Evolutionary conservation across 2,797 vertebrate species (phyloP).

Genomic region (Semotilus atromaculatus): DNA sequence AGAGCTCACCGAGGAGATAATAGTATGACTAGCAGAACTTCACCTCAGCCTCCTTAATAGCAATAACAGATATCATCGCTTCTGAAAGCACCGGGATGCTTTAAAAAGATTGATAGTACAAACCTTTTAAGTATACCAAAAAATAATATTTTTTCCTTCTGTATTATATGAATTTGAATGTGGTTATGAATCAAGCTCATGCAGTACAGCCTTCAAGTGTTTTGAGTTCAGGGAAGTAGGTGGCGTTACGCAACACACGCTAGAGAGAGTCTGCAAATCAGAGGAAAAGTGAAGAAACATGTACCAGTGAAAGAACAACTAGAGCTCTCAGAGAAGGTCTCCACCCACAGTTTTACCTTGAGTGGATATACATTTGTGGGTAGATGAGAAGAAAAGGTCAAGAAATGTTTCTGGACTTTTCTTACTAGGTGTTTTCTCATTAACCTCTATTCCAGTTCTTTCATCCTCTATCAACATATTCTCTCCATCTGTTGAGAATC

Average conservation of each 20-base stretch:
- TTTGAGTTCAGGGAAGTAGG: slow-evolving; percentile 40
- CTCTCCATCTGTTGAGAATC: slow-evolving; percentile 7
- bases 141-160: background rate
- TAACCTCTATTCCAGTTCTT: slow-evolving; percentile 23
- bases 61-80: background rate
- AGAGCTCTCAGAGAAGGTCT: slow-evolving; percentile 17
- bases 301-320: slow-evolving; percentile 24
- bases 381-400: slow-evolving; percentile 45
- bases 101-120: slow-evolving; percentile 17
- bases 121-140: background rate
- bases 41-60: slow-evolving; percentile 2
- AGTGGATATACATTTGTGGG: slow-evolving; percentile 37
- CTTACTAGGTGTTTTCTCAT: slow-evolving; percentile 24
- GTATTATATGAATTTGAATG: slow-evolving; percentile 15
- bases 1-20: background rate
- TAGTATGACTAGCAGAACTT: background rate
- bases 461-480: slow-evolving; percentile 1
- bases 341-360: slow-evolving; percentile 29
- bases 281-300: slow-evolving; percentile 20
- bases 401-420: slow-evolving; percentile 34
- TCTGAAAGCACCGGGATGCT: background rate
- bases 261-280: slow-evolving; percentile 31
- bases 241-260: slow-evolving; percentile 31
- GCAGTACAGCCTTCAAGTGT: slow-evolving; percentile 8
- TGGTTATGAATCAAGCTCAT: slow-evolving; percentile 21